Percentiles rank a stretch among this genome's conserved stretches.
phyloP scores from a whole-genome alignment of 2,797 vertebrate species.

The Pelodytes ibericus region DNA sequence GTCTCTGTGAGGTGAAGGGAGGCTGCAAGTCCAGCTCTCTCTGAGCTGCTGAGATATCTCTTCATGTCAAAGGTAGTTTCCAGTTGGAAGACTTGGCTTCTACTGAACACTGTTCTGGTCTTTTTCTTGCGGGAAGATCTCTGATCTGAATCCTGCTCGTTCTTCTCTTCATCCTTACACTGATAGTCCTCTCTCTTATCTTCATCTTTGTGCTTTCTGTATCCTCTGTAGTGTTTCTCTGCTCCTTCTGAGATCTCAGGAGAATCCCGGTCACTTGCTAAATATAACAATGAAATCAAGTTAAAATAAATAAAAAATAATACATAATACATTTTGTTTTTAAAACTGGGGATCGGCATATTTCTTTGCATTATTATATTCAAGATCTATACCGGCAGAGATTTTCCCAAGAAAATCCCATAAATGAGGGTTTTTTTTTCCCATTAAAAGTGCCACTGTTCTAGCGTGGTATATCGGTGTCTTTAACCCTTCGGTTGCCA shows the following conservation, averaged over 20 bases:
- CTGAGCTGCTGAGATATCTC: conserved; percentile 82
- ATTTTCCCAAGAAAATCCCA: too few species aligned
- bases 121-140: conserved; percentile 81
- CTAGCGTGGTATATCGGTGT: too few species aligned
- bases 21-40: conserved; percentile 76
- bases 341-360: too few species aligned
- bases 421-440: too few species aligned
- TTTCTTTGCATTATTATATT: too few species aligned
- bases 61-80: conserved; percentile 93
- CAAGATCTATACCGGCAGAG: too few species aligned
- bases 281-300: conserved; percentile 53
- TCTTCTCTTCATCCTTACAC: conserved; percentile 57
- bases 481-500: too few species aligned
- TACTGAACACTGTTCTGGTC: conserved; percentile 87
- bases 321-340: too few species aligned
- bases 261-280: conserved; percentile 83
- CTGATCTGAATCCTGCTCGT: conserved; percentile 60
- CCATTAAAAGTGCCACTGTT: too few species aligned
- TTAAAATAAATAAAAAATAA: conserved; percentile 12
- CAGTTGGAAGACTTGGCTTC: conserved; percentile 90
- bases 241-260: conserved; percentile 78
- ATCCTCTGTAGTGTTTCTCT: conserved; percentile 63
- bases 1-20: conserved; percentile 84
- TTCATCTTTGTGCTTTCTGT: conserved; percentile 63
- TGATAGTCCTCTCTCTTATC: conserved; percentile 66